A percentile compares a stretch with the other conserved stretches of the same genome.
These are phyloP conservation scores for Trachelus stipa DNA, from an alignment of 2,888 invertebrate genomes.

Conservation along the genomic window DNA sequence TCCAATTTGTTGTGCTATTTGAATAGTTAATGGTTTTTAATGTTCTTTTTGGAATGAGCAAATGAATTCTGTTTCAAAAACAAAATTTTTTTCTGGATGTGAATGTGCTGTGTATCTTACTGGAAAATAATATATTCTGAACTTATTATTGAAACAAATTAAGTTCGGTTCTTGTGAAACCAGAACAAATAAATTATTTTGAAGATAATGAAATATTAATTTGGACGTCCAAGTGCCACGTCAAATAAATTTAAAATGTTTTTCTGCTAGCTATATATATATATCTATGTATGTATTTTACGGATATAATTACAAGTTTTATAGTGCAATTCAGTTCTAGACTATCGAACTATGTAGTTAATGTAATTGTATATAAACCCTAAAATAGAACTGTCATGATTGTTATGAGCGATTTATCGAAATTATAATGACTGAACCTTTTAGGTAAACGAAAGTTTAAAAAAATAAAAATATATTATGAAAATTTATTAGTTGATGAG, in stretches of 20 bases:
- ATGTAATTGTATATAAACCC: background rate
- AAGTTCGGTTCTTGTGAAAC: background rate
- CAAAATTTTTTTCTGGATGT: background rate
- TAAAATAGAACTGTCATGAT: background rate
- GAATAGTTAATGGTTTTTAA: background rate
- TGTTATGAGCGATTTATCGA: background rate
- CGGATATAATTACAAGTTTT: background rate
- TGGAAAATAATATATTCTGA: background rate
- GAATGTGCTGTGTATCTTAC: background rate
- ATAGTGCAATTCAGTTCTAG: background rate
- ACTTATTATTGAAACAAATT: background rate
- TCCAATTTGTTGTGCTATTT: background rate
- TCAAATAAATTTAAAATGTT: background rate
- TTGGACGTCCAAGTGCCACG: background rate
- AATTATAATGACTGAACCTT: background rate
- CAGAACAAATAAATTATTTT: background rate
- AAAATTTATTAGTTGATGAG: background rate
- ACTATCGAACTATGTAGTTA: background rate
- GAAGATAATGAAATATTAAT: background rate
- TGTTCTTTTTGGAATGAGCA: background rate
- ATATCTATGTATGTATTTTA: background rate
- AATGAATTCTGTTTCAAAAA: background rate
- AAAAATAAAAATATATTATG: background rate
- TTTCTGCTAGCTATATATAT: background rate
- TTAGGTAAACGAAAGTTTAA: background rate